Percentiles rank a stretch among this genome's conserved stretches.
Conservation (phyloP, 1,140 invertebrate species). For the Pachypeltis micranthus region DNA sequence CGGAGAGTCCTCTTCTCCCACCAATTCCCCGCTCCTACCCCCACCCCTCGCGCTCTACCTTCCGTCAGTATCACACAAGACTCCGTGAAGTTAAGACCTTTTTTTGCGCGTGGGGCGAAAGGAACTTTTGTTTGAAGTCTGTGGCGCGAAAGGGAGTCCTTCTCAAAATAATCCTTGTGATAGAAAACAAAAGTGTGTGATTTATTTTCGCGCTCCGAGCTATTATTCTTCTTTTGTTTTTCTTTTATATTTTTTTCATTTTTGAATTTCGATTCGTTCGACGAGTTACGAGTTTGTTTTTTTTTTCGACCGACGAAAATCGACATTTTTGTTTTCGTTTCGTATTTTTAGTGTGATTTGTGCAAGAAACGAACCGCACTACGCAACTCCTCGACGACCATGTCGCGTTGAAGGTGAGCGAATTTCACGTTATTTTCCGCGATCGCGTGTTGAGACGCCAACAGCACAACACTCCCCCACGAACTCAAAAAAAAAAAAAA, state of each 20-base stretch:
- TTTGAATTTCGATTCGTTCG: neutral
- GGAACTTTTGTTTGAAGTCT: neutral
- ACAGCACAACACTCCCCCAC: no score
- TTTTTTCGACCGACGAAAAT: neutral
- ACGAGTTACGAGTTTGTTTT: neutral
- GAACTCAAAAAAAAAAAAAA: no score
- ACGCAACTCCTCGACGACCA: no score
- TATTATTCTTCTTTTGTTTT: neutral
- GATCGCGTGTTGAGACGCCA: no score
- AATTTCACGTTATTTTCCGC: no score
- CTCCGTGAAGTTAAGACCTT: slow-evolving; percentile 8
- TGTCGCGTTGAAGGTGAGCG: no score
- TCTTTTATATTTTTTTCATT: neutral
- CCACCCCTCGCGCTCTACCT: neutral
- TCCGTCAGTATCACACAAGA: slow-evolving; percentile 4
- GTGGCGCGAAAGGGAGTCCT: neutral
- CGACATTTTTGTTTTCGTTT: neutral
- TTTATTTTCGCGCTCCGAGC: neutral
- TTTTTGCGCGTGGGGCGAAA: no score
- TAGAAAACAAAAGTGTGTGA: neutral
- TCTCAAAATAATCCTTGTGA: neutral
- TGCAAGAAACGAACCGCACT: no score
- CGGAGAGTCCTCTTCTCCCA: neutral
- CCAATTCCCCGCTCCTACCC: neutral
- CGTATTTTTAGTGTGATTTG: neutral